Evolutionary conservation across 2,888 invertebrate genomes (phyloP).

Genomic region (Chalcis sispes): DNA sequence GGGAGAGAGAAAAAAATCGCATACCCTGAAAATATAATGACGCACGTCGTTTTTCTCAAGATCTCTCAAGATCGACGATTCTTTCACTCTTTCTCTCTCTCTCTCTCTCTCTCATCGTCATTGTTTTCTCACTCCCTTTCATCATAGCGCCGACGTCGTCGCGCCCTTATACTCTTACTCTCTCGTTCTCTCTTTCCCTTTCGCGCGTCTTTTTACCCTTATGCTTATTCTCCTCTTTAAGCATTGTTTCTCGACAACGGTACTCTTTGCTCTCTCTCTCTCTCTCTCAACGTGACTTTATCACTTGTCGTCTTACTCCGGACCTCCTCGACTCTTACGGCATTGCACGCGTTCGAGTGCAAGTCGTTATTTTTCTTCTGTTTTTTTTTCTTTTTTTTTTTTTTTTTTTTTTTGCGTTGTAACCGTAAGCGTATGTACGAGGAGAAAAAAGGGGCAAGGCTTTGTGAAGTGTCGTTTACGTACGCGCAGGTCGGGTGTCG

Average conservation of each 20-base stretch:
- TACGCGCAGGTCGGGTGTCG: neutral
- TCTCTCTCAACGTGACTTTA: slow-evolving; percentile 34
- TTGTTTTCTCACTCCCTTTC: slow-evolving; percentile 25
- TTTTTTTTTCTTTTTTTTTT: neutral
- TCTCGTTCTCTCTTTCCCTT: neutral
- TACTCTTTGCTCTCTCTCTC: slow-evolving; percentile 7
- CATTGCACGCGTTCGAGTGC: slow-evolving; percentile 27
- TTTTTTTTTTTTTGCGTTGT: neutral
- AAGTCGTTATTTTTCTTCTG: slow-evolving; percentile 53
- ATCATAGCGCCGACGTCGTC: neutral
- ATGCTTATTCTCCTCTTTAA: neutral
- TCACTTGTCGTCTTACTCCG: slow-evolving; percentile 31
- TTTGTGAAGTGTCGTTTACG: neutral
- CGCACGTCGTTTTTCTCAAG: slow-evolving; percentile 25
- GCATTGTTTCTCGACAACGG: slow-evolving; percentile 39
- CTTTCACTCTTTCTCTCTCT: slow-evolving; percentile 4
- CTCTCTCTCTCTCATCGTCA: slow-evolving; percentile 7
- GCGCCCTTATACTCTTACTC: no score
- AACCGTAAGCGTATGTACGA: no score
- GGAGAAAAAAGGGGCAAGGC: no score
- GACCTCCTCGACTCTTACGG: slow-evolving; percentile 41
- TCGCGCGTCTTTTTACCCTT: neutral
- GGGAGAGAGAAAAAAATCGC: neutral
- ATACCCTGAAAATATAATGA: slow-evolving; percentile 36
- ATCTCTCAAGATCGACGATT: slow-evolving; percentile 49